phyloP scores from a whole-genome alignment of 2,113 vertebrate genomes.

The Hippolais icterina region DNA sequence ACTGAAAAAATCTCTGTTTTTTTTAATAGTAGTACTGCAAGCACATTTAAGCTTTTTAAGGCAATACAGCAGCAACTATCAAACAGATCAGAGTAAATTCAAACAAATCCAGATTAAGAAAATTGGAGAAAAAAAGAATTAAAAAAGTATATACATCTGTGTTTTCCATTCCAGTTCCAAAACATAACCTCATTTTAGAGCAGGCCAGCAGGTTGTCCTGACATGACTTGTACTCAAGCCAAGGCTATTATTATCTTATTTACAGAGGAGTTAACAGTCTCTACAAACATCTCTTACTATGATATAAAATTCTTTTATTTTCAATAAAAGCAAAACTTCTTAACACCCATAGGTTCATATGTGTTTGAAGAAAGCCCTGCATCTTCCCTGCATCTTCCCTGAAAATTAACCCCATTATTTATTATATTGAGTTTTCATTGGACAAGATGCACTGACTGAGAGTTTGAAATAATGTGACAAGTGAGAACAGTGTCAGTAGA shows the following conservation, averaged over 20 bases:
- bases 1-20: not conserved
- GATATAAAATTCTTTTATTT: not conserved
- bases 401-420: not conserved
- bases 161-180: not conserved
- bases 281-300: not conserved
- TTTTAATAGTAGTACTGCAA: not conserved
- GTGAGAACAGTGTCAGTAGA: not conserved
- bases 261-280: not conserved
- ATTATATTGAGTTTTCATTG: not conserved
- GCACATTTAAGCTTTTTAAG: not conserved
- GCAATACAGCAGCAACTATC: not conserved
- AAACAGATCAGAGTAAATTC: not conserved
- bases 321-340: not conserved
- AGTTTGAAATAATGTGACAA: not conserved
- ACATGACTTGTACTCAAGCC: not conserved
- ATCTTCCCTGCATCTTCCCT: not conserved
- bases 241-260: not conserved
- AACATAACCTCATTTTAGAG: not conserved
- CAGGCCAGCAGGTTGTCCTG: not conserved
- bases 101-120: not conserved
- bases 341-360: not conserved
- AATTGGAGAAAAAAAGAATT: not conserved
- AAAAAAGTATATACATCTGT: not conserved
- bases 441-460: not conserved
- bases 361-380: not conserved